Base-by-base conservation (phyloP, 2,888 invertebrate species). In the Bellardia pandia region DNA sequence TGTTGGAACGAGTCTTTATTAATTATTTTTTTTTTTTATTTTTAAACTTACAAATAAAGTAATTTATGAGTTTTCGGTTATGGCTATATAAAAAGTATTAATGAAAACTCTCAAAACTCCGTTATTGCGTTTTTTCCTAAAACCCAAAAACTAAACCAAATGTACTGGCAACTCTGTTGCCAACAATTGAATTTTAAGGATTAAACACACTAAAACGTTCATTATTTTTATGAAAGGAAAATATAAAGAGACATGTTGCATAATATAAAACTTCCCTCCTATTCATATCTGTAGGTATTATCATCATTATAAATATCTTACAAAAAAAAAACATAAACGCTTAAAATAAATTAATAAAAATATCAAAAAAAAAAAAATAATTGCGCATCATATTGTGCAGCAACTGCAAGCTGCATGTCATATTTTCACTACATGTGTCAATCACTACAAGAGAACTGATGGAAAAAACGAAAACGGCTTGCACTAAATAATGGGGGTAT, bases 361-460 rank as follows among this genome's bases (percentile, higher is more conserved):
- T 79, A 87, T 85, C 76, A 85, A 62, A 85, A 33, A 37, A 85
- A 62, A 85, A 33, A 37, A 51, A 23, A 75, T 77, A 80, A 84
- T 86, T 72, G 76, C 68, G 62, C 68, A 81, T 81, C 56, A 87
- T 87, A 6, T 77, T 75, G 62, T 42, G 58, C 37, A 80, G 60
- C 60, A 85, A 85, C 69, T 87, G 86, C 86, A 87, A 85, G 86
- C 86, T 87, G 86, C 85, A 78, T 87, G 77, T 77, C 86, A 77
- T 85, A 68, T 56, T 66, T 77, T 53, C 14, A 16, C 45, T 81
- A 76, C 72, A 87, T 74, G 84, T 87, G 84, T 87, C 86, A 87
- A 87, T 87, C 86, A 86, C 42, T 56, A 13, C 42, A 56, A 60
- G 4, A 30, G 4, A 62, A 77, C 23, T 45, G 23, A n/a, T 11